These are phyloP conservation scores for Pavo muticus DNA, from an alignment of 2,113 vertebrate species.

Conservation along the genomic window DNA sequence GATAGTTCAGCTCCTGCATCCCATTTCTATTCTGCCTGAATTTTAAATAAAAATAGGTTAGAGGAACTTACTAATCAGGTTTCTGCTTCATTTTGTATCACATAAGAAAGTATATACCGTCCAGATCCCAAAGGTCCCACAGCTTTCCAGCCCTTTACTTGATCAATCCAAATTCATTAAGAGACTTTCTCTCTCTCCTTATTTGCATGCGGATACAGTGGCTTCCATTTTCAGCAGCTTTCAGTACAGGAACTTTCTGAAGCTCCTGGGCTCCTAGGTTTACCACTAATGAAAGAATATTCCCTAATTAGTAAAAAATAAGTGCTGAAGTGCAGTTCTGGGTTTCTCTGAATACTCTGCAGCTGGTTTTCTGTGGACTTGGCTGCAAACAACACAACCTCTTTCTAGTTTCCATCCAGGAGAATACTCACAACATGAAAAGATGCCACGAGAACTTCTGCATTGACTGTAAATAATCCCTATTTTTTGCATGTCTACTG, in stretches of 20 bases:
- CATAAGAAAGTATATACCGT: not conserved
- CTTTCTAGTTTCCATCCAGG: not conserved
- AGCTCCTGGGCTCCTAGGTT: not conserved
- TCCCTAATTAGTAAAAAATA: not conserved
- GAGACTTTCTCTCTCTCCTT: not conserved
- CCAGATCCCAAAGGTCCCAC: not conserved
- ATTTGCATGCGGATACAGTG: not conserved
- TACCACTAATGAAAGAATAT: not conserved
- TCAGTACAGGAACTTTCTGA: not conserved
- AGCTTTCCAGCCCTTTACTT: not conserved
- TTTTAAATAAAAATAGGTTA: conserved; percentile 50
- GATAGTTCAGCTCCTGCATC: conserved; percentile 9
- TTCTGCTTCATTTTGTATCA: not conserved
- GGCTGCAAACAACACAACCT: not conserved
- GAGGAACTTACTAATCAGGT: conserved; percentile 23
- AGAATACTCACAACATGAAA: not conserved
- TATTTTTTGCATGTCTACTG: not conserved
- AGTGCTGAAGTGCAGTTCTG: not conserved
- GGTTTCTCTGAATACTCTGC: not conserved
- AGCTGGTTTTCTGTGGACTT: not conserved
- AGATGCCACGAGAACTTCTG: not conserved
- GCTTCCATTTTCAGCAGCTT: not conserved
- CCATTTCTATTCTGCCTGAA: conserved; percentile 41
- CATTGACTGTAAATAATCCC: not conserved
- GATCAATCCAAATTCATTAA: conserved; percentile 17